These are phyloP conservation scores for Sylvilagus floridanus DNA, from an alignment of 2,797 vertebrate species.

Conservation along the genomic window DNA sequence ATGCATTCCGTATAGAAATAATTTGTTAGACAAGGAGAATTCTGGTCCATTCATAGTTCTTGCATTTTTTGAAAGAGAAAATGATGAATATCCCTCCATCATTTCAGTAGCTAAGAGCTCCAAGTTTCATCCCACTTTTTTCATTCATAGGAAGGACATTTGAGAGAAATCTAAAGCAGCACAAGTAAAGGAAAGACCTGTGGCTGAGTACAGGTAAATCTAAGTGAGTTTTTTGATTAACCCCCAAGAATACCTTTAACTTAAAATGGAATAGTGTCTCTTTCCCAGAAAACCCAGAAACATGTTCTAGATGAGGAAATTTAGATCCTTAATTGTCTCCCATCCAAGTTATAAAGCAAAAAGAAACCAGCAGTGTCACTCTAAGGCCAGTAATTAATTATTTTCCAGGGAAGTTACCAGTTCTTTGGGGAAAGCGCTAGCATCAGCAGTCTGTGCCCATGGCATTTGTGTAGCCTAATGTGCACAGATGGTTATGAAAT, in stretches of 20 bases:
- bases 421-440: background rate
- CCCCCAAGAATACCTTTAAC: background rate
- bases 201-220: background rate
- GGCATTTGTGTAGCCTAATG: background rate
- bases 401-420: background rate
- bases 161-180: slow-evolving; percentile 53
- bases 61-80: slow-evolving; percentile 25
- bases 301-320: slow-evolving; percentile 39
- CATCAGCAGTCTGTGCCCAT: background rate
- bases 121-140: background rate
- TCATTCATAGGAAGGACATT: background rate
- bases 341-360: background rate
- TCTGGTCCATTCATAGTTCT: background rate
- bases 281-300: slow-evolving; percentile 31
- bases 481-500: background rate
- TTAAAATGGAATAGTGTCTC: slow-evolving; percentile 9
- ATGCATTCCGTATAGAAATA: background rate
- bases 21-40: background rate
- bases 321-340: slow-evolving; percentile 2
- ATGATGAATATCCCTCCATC: background rate
- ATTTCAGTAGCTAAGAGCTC: slow-evolving; percentile 27
- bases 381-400: background rate
- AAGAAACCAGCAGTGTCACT: background rate
- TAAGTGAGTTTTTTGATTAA: slow-evolving; percentile 30
- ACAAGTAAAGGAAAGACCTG: slow-evolving; percentile 11